A percentile compares a stretch with the other conserved stretches of the same genome.
Evolutionary conservation across 2,797 vertebrate species (phyloP).

Genomic region (Pampus argenteus): DNA sequence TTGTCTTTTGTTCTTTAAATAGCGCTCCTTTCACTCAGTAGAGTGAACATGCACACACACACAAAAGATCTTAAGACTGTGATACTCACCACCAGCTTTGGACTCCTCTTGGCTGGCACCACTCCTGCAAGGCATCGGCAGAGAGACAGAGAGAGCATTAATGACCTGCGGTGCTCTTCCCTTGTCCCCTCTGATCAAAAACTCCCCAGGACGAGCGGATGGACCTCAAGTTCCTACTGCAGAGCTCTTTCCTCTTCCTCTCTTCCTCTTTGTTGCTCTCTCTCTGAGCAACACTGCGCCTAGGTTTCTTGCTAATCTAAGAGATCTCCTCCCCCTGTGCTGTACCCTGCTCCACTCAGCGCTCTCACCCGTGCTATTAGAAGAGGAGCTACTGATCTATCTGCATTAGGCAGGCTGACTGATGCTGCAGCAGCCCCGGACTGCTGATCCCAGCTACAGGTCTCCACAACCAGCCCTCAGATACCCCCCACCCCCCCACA

Average conservation of each 20-base stretch:
- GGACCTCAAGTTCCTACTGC: constrained; percentile 60
- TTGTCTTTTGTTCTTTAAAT: constrained; percentile 73
- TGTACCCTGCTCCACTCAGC: constrained; percentile 44
- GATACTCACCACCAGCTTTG: constrained; percentile 98
- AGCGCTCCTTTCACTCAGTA: constrained; percentile 45
- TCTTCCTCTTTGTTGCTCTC: constrained; percentile 54
- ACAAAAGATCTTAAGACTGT: constrained; percentile 46
- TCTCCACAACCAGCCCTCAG: constrained; percentile 22
- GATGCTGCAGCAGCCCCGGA: constrained; percentile 65
- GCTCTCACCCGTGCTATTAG: constrained; percentile 62
- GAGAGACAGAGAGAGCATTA: constrained; percentile 89
- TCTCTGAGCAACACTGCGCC: constrained; percentile 68
- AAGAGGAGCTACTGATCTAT: constrained; percentile 78
- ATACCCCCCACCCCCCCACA: background rate
- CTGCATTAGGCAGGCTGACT: constrained; percentile 86
- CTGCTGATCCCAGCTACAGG: constrained; percentile 66
- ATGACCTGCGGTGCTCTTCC: constrained; percentile 86
- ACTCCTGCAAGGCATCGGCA: constrained; percentile 97
- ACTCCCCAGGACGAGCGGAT: constrained; percentile 52
- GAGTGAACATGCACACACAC: constrained; percentile 42
- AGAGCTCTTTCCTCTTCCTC: constrained; percentile 19
- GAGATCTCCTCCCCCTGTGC: constrained; percentile 73
- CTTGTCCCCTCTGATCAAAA: constrained; percentile 77
- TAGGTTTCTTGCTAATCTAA: constrained; percentile 70
- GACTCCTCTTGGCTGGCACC: constrained; percentile 97